A percentile compares a stretch with the other conserved stretches of the same genome.
These are phyloP conservation scores for Ochlodes sylvanus DNA, from an alignment of 2,888 invertebrate species.

Conservation along the genomic window DNA sequence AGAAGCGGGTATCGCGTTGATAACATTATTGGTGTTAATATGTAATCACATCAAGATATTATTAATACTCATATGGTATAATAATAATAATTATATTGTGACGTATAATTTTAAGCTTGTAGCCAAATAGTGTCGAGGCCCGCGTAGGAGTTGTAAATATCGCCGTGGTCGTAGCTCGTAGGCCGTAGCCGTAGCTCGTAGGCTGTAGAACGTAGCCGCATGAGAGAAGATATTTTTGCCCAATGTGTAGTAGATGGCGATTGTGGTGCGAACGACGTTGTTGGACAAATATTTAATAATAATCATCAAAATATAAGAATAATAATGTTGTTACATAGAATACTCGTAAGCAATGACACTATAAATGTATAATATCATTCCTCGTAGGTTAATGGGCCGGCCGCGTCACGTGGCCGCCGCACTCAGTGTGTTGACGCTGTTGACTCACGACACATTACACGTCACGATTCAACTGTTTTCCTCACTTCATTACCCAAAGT, in stretches of 20 bases:
- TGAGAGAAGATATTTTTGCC: constrained; percentile 29
- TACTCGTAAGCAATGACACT: too few relatives aligned
- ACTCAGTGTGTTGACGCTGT: too few relatives aligned
- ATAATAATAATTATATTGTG: too few relatives aligned
- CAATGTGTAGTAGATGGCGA: neutral
- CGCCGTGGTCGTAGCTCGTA: neutral
- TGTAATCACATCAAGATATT: neutral
- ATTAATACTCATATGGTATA: neutral
- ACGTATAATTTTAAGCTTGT: constrained; percentile 18
- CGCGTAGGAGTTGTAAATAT: constrained; percentile 24
- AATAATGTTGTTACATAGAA: neutral
- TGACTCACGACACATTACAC: too few relatives aligned
- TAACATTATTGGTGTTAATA: neutral
- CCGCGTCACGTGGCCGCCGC: too few relatives aligned
- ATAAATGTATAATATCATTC: too few relatives aligned
- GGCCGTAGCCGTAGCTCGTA: neutral
- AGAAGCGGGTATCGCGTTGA: neutral
- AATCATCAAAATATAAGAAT: neutral
- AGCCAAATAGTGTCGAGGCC: neutral
- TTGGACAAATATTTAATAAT: constrained; percentile 17
- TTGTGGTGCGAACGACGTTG: constrained; percentile 10
- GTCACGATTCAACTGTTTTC: too few relatives aligned
- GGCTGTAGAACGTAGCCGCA: neutral
- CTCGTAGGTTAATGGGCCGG: neutral
- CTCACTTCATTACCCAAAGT: too few relatives aligned